A percentile compares a stretch with the other conserved stretches of the same genome.
Evolutionary conservation across 1,140 invertebrate genomes (phyloP).

Genomic region (Eurosta solidaginis): DNA sequence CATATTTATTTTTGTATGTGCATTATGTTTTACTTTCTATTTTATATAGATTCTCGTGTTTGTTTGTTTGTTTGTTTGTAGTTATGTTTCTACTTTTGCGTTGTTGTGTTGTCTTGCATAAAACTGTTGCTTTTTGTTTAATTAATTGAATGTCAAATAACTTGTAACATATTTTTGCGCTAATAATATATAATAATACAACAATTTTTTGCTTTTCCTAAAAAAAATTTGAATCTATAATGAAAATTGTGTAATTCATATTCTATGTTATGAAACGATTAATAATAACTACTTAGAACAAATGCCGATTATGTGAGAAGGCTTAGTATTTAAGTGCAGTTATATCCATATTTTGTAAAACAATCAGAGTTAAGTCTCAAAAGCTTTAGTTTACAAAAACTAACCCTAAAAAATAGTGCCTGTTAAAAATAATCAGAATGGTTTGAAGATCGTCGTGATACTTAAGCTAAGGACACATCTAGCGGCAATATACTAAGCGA

Average conservation of each 20-base stretch:
- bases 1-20: neutral
- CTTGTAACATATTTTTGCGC: neutral
- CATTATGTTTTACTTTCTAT: neutral
- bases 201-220: neutral
- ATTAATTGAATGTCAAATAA: neutral
- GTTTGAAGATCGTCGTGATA: no score
- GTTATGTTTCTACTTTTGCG: constrained; percentile 1
- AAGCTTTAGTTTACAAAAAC: no score
- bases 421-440: no score
- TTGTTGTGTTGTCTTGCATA: neutral
- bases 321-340: no score
- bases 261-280: neutral
- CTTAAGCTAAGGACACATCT: no score
- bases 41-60: no score
- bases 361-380: no score
- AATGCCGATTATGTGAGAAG: no score
- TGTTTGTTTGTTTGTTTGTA: neutral
- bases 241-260: neutral
- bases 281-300: neutral
- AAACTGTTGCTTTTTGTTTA: no score
- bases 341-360: no score
- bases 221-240: neutral
- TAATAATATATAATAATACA: neutral
- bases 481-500: no score
- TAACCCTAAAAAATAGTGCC: no score